Evolutionary conservation across 2,888 invertebrate genomes (phyloP), one percentile per base, ranked within the genome.

Genomic region (Scelioninae gen. 1): DNA sequence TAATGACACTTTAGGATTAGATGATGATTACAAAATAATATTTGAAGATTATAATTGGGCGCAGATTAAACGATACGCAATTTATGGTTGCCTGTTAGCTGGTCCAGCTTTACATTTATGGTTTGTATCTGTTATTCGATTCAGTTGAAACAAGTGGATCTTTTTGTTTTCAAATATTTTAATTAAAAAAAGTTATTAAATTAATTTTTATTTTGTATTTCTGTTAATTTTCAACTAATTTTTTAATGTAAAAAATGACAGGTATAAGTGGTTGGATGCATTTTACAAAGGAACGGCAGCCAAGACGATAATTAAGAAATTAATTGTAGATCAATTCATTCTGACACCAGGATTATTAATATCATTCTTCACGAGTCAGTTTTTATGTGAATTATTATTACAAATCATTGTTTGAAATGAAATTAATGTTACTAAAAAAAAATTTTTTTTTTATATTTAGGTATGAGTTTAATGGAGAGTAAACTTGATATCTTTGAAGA

Each of bases 251-350:
- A 23, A 23, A 23, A 23, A 23, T 23, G 23, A 49, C 13, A 97
- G 97, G 96, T 97, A 97, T 92, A 95, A 94, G 93, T 96, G 95
- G 94, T 91, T 97, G 83, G 97, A 97, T 91, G 93, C 93, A 75
- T 94, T 93, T 83, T 95, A 95, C 86, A 93, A 93, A 0, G 97
- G 96, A 0, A 96, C 94, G 0, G 91, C 95, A 0, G 91, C 93
- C 10, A 94, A 93, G 89, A 93, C 94, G 0, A 94, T 97, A 31
- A 89, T 94, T 0, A 94, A 94, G 82, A 97, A 97, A 93, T 93
- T 97, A 58, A 89, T 95, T 0, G 91, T 95, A 72, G 97, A 97
- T 91, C 97, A 97, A 92, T 95, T 96, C 88, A 77, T 96, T 3
- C 94, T 96, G 91, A 96, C 97, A 0, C 97, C 97, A 0, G 93